Evolutionary conservation across 2,888 invertebrate species (phyloP), one percentile per base, ranked within the genome.

Genomic region (Steinernema carpocapsae): DNA sequence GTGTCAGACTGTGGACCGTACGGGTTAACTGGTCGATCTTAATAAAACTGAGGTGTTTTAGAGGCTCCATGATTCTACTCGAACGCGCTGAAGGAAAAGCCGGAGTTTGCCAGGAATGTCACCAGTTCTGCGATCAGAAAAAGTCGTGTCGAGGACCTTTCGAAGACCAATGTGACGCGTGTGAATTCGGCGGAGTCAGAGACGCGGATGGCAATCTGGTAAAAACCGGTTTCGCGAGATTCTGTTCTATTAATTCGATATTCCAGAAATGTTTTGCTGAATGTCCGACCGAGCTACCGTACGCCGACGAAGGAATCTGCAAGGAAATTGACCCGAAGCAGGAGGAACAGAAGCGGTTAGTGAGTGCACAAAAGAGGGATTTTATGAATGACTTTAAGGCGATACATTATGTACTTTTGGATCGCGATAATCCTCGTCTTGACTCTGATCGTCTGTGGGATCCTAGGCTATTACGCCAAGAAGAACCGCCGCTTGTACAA

Each of bases 81-180:
- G 32, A 72, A 4, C 51, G 26, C n/a, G 12, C 52, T 43, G 48
- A 37, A 56, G 26, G 3, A 46, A 22, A 52, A 22, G 77, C 76
- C 22, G 52, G 56, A 2, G 71, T 75, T 19, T 80, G 80, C 64
- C 70, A 37, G 26, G 70, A 71, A 43, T 78, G 76, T 73, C 80
- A 77, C 74, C 72, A 45, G 17, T 59, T 77, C 42, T 85, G 85
- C 74, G 84, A 85, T 74, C 76, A 76, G 72, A 79, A 80, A 37
- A 76, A 76, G 48, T 74, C 74, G 14, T 85, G 84, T 64, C 32
- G 29, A 7, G 83, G 80, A 14, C 74, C 78, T 12, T 22, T 42
- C 1, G 45, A 74, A 10, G 71, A 74, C 2, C 73, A 80, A 12
- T 83, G 83, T 45, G 74, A 76, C 0, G 71, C 72, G n/a, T 83